Base-by-base conservation (phyloP, 2,888 invertebrate species). In the Sinohyriopsis cumingii region DNA sequence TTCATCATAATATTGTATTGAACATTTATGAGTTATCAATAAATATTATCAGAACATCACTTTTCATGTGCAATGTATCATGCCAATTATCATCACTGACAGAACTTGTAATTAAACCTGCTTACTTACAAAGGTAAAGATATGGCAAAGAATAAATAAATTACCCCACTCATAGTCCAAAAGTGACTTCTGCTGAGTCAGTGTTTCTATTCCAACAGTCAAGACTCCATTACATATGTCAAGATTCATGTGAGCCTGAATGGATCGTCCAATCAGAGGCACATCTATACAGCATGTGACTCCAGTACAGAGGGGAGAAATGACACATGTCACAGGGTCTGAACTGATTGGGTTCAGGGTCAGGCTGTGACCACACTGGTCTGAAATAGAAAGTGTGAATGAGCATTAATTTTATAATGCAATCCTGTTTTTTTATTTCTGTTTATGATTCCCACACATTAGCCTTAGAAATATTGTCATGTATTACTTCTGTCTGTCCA, bases 131-230 rank as follows among this genome's bases (percentile, higher is more conserved):
- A 24, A 19, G 25, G 22, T n/a, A 59, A 24, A 59, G 5, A 19
- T 28, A 63, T 22, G 22, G 33, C 24, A 25, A 63, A 28, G 9
- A 33, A 20, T 20, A n/a, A 22, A 45, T 3, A 19, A 57, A 64
- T 60, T 24, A 75, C 78, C 78, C 69, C 77, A 77, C 9, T 73
- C 67, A 55, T 78, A 78, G 24, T 73, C 64, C 20, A 77, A 53
- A 55, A 78, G 69, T 20, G 72, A 60, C 55, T 74, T 63, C 20
- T 54, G 69, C 19, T 59, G 71, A 55, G 55, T n/a, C 24, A 71
- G 64, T 18, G 67, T 72, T 33, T 78, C 77, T 24, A 79, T 71
- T 6, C 70, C 70, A 7, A 78, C 62, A 55, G 68, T 71, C n/a
- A 79, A 28, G 45, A 67, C 60, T 64, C 69, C 70, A 59, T 76